Evolutionary conservation across 2,113 vertebrate genomes (phyloP), one percentile per base, ranked within the genome.

Genomic region (Poecile atricapillus): DNA sequence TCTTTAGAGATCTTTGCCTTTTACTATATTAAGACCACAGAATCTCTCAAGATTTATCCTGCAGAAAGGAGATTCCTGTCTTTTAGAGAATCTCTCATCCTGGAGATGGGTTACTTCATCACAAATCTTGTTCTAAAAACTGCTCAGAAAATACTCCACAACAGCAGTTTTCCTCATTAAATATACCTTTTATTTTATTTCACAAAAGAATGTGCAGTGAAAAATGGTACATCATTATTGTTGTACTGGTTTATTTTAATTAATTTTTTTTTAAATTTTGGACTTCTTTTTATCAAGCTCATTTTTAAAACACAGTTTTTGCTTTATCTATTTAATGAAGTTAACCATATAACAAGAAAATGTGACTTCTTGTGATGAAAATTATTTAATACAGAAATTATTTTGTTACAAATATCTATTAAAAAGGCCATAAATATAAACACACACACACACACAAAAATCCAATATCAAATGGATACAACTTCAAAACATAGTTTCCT

Each of bases 331-430:
- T 87, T 89, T 91, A 89, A 53, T 67, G 53, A 89, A 89, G 68
- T 74, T 92, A 53, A 81, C 16, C 20, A 64, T 65, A 44, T 50
- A 81, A 77, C 47, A 90, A 86, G 27, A 79, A 87, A 94, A 83
- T 65, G 16, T 73, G 60, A 85, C 35, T 92, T 82, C 12, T 60
- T 20, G 23, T 88, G 39, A 85, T 79, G 83, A 71, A 86, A 88
- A 67, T 15, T 0, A 58, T 58, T 67, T 88, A 4, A 49, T 25
- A 69, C 53, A 68, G 4, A 86, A 86, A 74, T 65, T 62, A 80
- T 90, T 92, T 86, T 83, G 37, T 63, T 69, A 74, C 7, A 64
- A 79, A 73, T 52, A 79, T 44, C 33, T 86, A 44, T 60, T 83
- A 47, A 65, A 75, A 87, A 67, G 5, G 8, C 49, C 31, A 62